Base-by-base conservation (phyloP, 2,797 vertebrate species). In the Prionace glauca region DNA sequence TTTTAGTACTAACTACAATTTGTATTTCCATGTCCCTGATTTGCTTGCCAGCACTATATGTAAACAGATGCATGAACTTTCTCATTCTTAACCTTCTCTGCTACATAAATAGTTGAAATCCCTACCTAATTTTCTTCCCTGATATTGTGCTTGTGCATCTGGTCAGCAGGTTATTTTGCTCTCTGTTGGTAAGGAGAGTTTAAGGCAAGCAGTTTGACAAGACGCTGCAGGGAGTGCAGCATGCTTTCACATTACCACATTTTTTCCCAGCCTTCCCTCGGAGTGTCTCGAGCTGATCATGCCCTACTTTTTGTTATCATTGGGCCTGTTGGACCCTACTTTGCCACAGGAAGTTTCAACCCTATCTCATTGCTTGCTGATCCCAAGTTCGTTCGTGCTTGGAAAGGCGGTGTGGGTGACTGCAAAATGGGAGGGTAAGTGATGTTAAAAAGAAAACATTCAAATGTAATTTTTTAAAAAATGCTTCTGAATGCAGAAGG, bases 341-440 rank as follows among this genome's bases (percentile, higher is more conserved):
- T 99, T 84, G 45, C 98, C 12, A 98, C 98, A 0, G 98, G 98
- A 0, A 96, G 97, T 65, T 97, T 99, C 96, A 98, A 95, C 96
- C 98, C 99, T 0, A 97, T 99, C 0, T 98, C 98, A 0, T 97
- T 99, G 96, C 96, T 99, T 96, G 99, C 99, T 0, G 98, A 99
- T 96, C 98, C 99, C 0, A 95, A 96, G 0, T 98, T 97, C 36
- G 97, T 98, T 96, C 96, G 99, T 1, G 98, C 99, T 45, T 98
- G 98, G 98, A 95, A 97, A n/a, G 99, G 99, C 0, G 99, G 99
- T 0, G 98, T 99, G 0, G 99, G 99, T 0, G 97, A 98, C 90
- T 98, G 96, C 96, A 99, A 99, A 96, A 96, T 99, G 96, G 99
- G 98, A n/a, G 98, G 98, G 99, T 99, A 96, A 98, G 98, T 97